Conservation (phyloP, 2,797 vertebrate species). For the Molossus alvarezi region DNA sequence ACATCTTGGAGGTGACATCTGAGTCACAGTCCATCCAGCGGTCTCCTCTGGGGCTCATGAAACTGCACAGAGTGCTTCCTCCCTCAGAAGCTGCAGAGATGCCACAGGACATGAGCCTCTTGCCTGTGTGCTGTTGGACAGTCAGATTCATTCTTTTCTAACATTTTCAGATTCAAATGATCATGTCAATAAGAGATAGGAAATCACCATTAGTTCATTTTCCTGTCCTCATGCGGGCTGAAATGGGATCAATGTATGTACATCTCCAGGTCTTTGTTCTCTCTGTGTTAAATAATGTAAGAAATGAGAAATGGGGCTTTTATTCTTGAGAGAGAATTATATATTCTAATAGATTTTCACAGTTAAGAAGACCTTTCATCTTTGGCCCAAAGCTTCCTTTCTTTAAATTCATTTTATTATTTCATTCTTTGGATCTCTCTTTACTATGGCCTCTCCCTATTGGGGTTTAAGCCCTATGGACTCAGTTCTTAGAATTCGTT, state of each 20-base stretch:
- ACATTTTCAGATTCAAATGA: slow-evolving; percentile 77
- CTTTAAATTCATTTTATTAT: slow-evolving; percentile 75
- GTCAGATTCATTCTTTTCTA: slow-evolving; percentile 49
- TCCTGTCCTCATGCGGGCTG: slow-evolving; percentile 50
- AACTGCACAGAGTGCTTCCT: not conserved
- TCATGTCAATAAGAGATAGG: slow-evolving; percentile 71
- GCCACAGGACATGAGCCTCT: not conserved
- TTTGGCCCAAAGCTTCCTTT: slow-evolving; percentile 74
- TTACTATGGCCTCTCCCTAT: slow-evolving; percentile 43
- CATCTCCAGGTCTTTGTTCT: slow-evolving; percentile 72
- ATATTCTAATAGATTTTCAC: slow-evolving; percentile 79
- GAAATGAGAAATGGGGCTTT: slow-evolving; percentile 52
- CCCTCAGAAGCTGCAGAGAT: not conserved
- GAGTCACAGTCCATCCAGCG: not conserved
- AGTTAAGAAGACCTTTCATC: slow-evolving; percentile 77
- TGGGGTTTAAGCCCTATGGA: slow-evolving; percentile 50
- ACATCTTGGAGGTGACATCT: not conserved
- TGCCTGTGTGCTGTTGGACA: not conserved
- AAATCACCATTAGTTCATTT: slow-evolving; percentile 77
- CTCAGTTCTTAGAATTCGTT: slow-evolving; percentile 43
- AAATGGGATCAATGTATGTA: slow-evolving; percentile 46
- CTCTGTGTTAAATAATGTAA: slow-evolving; percentile 76
- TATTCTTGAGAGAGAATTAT: slow-evolving; percentile 75
- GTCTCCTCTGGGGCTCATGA: fast-evolving
- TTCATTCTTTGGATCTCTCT: slow-evolving; percentile 70